Base-by-base conservation (phyloP, 2,797 vertebrate species). In the Myoxocephalus aenaeus region DNA sequence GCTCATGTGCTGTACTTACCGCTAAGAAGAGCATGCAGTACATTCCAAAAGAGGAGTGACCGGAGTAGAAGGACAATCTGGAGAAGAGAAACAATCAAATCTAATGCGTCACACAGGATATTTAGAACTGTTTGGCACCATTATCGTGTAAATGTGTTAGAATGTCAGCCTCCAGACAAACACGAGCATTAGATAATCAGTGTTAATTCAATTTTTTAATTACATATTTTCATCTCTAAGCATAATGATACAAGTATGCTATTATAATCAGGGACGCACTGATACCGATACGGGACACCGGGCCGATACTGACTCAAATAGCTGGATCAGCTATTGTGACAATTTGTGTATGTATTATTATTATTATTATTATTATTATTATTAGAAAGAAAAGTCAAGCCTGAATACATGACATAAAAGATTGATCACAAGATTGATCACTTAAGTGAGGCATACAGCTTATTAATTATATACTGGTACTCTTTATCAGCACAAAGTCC, bases 11-110 rank as follows among this genome's bases (percentile, higher is more conserved):
- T 58, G 27, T n/a, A 97, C 98, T 99, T 95, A 99, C 98, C 81
- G 97, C 97, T 12, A 99, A 84, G 81, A 99, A 99, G 75, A 99
- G 94, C 98, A 99, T 97, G 93, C 96, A 97, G 95, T 99, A 99
- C 98, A 99, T 99, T 73, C 97, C 97, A 90, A 99, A 99, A 0
- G 98, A 99, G 3, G 98, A 98, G 92, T 99, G 98, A 65, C 98
- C 98, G 0, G 98, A 99, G 88, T 99, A 99, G 93, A 99, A 99
- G 6, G 98, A 99, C 70, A 99, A 87, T 90, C 98, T 99, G 84
- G 80, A 82, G 29, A 86, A 81, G 8, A 67, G 51, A 46, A 29
- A 40, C 10, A 71, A 34, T 32, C 8, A 56, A 34, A 56, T 54
- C 1, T 12, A 20, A 62, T 36, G 20, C 13, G 59, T 62, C 36